A percentile compares a stretch with the other conserved stretches of the same genome.
phyloP scores from a whole-genome alignment of 2,888 invertebrate genomes.

The Melolontha melolontha region DNA sequence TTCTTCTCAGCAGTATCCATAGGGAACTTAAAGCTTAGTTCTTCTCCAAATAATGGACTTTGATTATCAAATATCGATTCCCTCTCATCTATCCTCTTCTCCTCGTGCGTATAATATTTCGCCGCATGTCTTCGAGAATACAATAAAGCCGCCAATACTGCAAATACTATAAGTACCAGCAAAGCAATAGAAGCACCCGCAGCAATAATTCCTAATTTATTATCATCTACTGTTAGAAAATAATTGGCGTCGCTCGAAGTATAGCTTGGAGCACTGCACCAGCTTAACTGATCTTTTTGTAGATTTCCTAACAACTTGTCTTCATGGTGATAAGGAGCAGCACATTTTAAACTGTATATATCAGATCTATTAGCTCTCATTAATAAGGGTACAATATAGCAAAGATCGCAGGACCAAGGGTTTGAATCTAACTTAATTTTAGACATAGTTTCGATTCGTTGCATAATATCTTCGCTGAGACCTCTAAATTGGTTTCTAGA shows the following conservation, averaged over 20 bases:
- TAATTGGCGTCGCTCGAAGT: conserved; percentile 67
- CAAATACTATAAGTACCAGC: conserved; percentile 64
- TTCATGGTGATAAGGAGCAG: conserved; percentile 70
- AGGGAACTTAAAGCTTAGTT: conserved; percentile 72
- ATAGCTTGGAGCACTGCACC: conserved; percentile 70
- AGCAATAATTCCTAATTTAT: conserved; percentile 68
- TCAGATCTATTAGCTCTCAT: conserved; percentile 69
- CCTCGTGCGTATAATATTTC: conserved; percentile 85
- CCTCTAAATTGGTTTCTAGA: conserved; percentile 79
- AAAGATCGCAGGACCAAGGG: conserved; percentile 78
- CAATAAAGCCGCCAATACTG: conserved; percentile 69
- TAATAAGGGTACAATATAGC: conserved; percentile 73
- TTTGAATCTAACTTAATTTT: conserved; percentile 69
- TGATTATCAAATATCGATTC: conserved; percentile 66
- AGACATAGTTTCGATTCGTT: conserved; percentile 54
- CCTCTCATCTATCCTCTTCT: conserved; percentile 67
- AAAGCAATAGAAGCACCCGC: conserved; percentile 71
- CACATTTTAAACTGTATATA: conserved; percentile 70
- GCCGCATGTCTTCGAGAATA: conserved; percentile 80
- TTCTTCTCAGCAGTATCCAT: conserved; percentile 62
- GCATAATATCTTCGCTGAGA: conserved; percentile 68
- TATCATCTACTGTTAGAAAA: conserved; percentile 67
- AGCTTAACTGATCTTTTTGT: conserved; percentile 63
- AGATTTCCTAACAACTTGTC: conserved; percentile 66
- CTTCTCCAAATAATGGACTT: conserved; percentile 65